phyloP scores from a whole-genome alignment of 2,888 invertebrate genomes.

The Epiblema foenella region DNA sequence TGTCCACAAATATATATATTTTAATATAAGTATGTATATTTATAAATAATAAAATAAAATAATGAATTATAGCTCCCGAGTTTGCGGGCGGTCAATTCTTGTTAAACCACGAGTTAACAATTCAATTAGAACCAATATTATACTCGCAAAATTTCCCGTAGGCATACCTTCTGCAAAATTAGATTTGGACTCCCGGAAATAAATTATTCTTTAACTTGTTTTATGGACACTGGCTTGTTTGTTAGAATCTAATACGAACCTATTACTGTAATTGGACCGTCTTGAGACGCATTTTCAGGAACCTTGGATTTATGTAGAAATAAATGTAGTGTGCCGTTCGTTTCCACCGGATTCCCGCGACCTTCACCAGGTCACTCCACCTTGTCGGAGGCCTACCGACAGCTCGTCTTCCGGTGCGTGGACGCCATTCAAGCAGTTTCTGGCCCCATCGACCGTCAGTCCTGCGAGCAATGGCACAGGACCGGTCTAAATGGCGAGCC shows the following conservation, averaged over 20 bases:
- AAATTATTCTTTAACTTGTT: constrained; percentile 30
- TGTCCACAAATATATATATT: too few species aligned
- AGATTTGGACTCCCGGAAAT: constrained; percentile 12
- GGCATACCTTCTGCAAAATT: constrained; percentile 17
- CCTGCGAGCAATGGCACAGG: too few species aligned
- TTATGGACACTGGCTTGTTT: constrained; percentile 18
- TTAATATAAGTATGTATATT: too few species aligned
- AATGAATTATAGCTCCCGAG: not conserved
- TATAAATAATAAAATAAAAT: not conserved
- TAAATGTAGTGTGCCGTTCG: not conserved
- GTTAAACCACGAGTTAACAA: constrained; percentile 20
- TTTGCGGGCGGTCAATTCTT: constrained; percentile 9
- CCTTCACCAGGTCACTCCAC: too few species aligned
- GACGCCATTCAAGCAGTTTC: too few species aligned
- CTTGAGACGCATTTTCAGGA: not conserved
- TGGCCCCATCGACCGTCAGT: too few species aligned
- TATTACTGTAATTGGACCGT: constrained; percentile 23
- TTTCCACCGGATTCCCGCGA: too few species aligned
- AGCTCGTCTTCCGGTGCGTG: too few species aligned
- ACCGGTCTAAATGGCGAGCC: too few species aligned
- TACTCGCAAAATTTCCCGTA: constrained; percentile 10
- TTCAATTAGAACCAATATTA: constrained; percentile 17
- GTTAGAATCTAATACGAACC: constrained; percentile 18
- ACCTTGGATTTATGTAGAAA: not conserved
- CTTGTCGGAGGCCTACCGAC: too few species aligned